phyloP scores from a whole-genome alignment of 2,113 vertebrate genomes.

The Nannobrachium achirus region DNA sequence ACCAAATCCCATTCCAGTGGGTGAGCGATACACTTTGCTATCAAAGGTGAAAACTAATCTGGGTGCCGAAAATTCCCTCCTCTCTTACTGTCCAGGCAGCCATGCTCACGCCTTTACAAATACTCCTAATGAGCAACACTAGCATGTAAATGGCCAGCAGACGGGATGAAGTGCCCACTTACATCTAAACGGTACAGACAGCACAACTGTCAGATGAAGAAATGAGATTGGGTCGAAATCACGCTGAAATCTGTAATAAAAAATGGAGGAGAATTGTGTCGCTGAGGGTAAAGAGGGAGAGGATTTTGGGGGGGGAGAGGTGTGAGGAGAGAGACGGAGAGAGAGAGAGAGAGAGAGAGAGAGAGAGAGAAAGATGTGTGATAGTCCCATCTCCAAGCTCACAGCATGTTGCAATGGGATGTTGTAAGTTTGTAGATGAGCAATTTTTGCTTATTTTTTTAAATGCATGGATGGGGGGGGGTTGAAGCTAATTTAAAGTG shows the following conservation, averaged over 20 bases:
- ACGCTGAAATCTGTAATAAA: slow-evolving; percentile 62
- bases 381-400: no score
- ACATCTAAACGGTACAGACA: slow-evolving; percentile 64
- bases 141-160: slow-evolving; percentile 62
- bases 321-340: slow-evolving; percentile 18
- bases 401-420: no score
- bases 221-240: slow-evolving; percentile 61
- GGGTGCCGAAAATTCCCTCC: slow-evolving; percentile 22
- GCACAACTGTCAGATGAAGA: slow-evolving; percentile 63
- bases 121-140: slow-evolving; percentile 55
- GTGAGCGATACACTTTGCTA: slow-evolving; percentile 56
- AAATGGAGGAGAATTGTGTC: slow-evolving; percentile 59
- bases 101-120: slow-evolving; percentile 37
- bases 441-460: no score
- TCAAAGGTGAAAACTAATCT: slow-evolving; percentile 73
- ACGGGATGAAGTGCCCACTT: slow-evolving; percentile 60
- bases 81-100: slow-evolving; percentile 18
- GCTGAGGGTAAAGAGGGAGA: not conserved
- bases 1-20: slow-evolving; percentile 29
- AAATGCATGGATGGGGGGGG: no score
- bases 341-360: slow-evolving; percentile 5
- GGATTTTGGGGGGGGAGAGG: no score
- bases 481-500: no score
- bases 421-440: no score
- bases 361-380: no score